phyloP scores from a whole-genome alignment of 2,797 vertebrate species.

The Chanos chanos region DNA sequence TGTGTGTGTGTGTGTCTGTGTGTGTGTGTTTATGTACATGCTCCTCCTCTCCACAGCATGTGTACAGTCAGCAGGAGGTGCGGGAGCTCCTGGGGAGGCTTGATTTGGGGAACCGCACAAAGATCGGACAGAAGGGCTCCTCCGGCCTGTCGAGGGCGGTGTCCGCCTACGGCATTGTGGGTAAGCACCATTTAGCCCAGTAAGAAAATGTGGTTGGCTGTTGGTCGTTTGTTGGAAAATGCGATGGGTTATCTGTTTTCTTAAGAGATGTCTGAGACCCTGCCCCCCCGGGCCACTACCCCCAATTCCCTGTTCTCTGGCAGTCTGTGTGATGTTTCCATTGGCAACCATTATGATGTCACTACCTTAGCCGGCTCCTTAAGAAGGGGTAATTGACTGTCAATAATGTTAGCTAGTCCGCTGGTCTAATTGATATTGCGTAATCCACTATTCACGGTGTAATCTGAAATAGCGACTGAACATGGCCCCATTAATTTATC shows the following conservation, averaged over 20 bases:
- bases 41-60: too few relatives aligned
- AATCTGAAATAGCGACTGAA: not conserved
- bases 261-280: too few relatives aligned
- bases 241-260: too few relatives aligned
- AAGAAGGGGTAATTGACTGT: not conserved
- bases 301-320: too few relatives aligned
- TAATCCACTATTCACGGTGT: not conserved
- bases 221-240: too few relatives aligned
- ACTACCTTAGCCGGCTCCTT: too few relatives aligned
- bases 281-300: too few relatives aligned
- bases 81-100: conserved; percentile 90
- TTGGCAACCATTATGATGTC: too few relatives aligned
- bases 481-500: too few relatives aligned
- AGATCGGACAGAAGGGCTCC: conserved; percentile 91
- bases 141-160: conserved; percentile 89
- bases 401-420: not conserved
- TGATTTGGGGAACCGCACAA: conserved; percentile 92
- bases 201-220: not conserved
- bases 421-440: not conserved
- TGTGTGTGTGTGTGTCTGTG: not conserved
- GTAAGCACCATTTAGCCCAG: conserved; percentile 67
- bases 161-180: conserved; percentile 87
- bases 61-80: conserved; percentile 90
- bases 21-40: not conserved
- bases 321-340: too few relatives aligned